Evolutionary conservation across 2,797 vertebrate species (phyloP), one percentile per base, ranked within the genome.

Genomic region (Pseudomugil gertrudae): DNA sequence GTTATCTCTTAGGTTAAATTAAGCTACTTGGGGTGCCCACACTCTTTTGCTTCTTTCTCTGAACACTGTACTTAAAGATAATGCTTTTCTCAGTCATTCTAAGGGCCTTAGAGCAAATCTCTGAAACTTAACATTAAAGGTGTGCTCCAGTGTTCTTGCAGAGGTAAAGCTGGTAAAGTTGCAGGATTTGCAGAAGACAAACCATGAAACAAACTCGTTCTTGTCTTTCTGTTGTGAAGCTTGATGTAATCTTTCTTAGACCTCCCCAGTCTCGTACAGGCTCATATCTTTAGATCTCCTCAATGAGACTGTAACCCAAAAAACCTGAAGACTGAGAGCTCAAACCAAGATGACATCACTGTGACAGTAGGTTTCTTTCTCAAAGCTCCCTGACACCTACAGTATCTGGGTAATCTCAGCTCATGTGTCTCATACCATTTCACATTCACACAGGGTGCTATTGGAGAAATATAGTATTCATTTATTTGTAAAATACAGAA

Each of bases 321-420:
- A n/a, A 19, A 3, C 1, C 43, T 13, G 21, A 47, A 48, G 9
- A 11, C 32, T 47, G 1, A 9, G 30, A 47, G 57, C 66, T 60
- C 43, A 62, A 62, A 45, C 33, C 51, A 43, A 47, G 60, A 72
- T 57, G 43, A 55, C 35, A 23, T 66, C 14, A 24, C 30, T 57
- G 36, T 60, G 63, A 59, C 62, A 38, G 50, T 38, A 54, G 69
- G 50, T 60, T 60, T 36, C 60, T 59, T 54, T 59, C 30, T 55
- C 32, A 45, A 36, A 66, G 64, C 55, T 57, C 32, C 45, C 32
- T 48, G 23, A 13, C 45, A 26, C 3, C 17, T 53, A 38, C 26
- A 24, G 45, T 29, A 64, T 65, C 40, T 57, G 19, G 27, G n/a
- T 60, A 65, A 60, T 72, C 50, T 50, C 23, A 55, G 51, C 57